These are phyloP conservation scores for Thunnus albacares DNA, from an alignment of 2,797 vertebrate genomes.

Conservation along the genomic window DNA sequence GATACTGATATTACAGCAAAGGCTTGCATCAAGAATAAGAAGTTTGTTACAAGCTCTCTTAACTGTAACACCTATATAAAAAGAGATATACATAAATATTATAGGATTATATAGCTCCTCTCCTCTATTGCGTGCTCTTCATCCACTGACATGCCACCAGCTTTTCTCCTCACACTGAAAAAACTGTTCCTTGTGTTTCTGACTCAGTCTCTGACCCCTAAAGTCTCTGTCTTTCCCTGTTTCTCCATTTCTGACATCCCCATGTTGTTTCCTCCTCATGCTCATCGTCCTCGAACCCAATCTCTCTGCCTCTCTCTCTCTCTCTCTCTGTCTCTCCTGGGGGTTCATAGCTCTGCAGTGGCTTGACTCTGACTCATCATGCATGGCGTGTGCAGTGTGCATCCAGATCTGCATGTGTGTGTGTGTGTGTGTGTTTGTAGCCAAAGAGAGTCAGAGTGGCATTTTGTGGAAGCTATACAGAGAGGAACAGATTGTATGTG, in stretches of 20 bases:
- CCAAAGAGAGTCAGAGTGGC: slow-evolving; percentile 9
- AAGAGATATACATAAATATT: slow-evolving; percentile 5
- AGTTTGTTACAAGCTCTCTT: neutral
- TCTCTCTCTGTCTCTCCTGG: slow-evolving; percentile 55
- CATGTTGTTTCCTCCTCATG: slow-evolving; percentile 64
- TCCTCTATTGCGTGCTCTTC: neutral
- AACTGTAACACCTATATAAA: neutral
- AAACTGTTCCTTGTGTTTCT: slow-evolving; percentile 53
- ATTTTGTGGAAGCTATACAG: neutral
- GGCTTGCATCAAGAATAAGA: neutral
- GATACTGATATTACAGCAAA: neutral
- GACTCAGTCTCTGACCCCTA: slow-evolving; percentile 68
- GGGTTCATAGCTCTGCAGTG: slow-evolving; percentile 75
- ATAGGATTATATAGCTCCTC: neutral
- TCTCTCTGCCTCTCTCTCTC: slow-evolving; percentile 17
- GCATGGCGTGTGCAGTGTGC: slow-evolving; percentile 64
- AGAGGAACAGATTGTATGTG: slow-evolving; percentile 37
- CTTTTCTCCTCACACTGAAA: slow-evolving; percentile 33
- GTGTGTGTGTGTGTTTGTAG: neutral
- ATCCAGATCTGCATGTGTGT: slow-evolving; percentile 55
- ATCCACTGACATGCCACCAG: slow-evolving; percentile 49
- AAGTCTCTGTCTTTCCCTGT: slow-evolving; percentile 68
- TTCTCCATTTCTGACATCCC: slow-evolving; percentile 70
- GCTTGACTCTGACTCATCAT: slow-evolving; percentile 80
- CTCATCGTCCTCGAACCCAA: slow-evolving; percentile 67